Evolutionary conservation across 2,113 vertebrate species (phyloP), one percentile per base, ranked within the genome.

Genomic region (Lagopus leucura): DNA sequence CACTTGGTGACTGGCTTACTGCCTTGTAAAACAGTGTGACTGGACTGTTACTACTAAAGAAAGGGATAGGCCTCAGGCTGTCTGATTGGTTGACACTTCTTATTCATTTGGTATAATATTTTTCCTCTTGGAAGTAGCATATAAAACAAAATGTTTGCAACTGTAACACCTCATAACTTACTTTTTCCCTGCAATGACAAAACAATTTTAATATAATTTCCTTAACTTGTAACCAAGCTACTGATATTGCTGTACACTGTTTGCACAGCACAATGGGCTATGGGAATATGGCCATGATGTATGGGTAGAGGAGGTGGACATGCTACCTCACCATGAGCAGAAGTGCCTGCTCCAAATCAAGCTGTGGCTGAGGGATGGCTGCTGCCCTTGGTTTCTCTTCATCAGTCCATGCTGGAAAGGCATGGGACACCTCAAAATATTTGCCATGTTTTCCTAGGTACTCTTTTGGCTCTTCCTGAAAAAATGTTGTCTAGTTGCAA

Each of bases 61-160:
- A 96, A 92, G 69, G 73, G 89, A 90, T 54, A 76, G 50, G 40
- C 91, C 95, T 69, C 43, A 42, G 65, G 63, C 91, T 45, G 77
- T 52, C 67, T 0, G 3, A 78, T 92, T 94, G 93, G 88, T 80
- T 13, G 10, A 90, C 76, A 81, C 85, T 77, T 94, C 93, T 93
- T 72, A 78, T 74, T 22, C 82, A 87, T 92, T 89, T 94, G 90
- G 69, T 85, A 87, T 94, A 95, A 91, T 94, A 94, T 95, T 97
- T 97, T 95, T 92, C 90, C 97, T 97, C 95, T 97, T 96, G 82
- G 74, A 97, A 94, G 48, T 40, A 96, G 38, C 28, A 4, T 92
- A 92, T 97, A 97, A 97, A 98, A 67, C 81, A 96, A 93, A 95
- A 72, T 91, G 60, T 88, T 97, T 96, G 95, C 89, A 94, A 94